These are phyloP conservation scores for Pristiophorus japonicus DNA, from an alignment of 2,113 vertebrate species.

Conservation along the genomic window DNA sequence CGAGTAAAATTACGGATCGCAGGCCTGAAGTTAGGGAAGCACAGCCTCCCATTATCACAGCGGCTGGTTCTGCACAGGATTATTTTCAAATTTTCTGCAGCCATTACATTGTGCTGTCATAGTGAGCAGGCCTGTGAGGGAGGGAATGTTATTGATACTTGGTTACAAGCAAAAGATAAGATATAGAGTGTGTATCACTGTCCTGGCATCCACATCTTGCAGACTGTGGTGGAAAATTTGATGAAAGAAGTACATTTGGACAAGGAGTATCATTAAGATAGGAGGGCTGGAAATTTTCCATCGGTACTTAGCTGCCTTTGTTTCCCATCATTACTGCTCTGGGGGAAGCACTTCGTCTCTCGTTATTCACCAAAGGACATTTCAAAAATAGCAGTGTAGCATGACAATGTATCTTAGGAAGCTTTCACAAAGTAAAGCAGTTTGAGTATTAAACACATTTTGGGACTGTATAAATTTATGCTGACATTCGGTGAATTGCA, in stretches of 20 bases:
- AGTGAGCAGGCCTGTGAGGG: constrained; percentile 52
- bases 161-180: constrained; percentile 55
- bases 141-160: constrained; percentile 57
- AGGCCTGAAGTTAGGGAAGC: constrained; percentile 46
- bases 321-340: constrained; percentile 48
- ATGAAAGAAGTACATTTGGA: constrained; percentile 75
- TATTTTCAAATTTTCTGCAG: constrained; percentile 55
- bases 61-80: constrained; percentile 55
- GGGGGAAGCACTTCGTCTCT: constrained; percentile 46
- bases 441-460: background rate
- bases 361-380: constrained; percentile 50
- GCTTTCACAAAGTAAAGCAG: background rate
- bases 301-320: constrained; percentile 63
- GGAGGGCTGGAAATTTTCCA: constrained; percentile 63
- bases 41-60: constrained; percentile 60
- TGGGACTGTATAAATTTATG: background rate
- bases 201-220: constrained; percentile 57
- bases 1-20: constrained; percentile 48
- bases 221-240: constrained; percentile 67
- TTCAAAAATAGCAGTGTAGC: constrained; percentile 54
- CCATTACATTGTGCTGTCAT: constrained; percentile 51
- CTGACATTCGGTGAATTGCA: background rate
- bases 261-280: constrained; percentile 73
- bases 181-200: constrained; percentile 53
- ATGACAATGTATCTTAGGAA: constrained; percentile 10